A percentile compares a stretch with the other conserved stretches of the same genome.
These are phyloP conservation scores for Idris sp. DNA, from an alignment of 1,140 invertebrate species.

Conservation along the genomic window DNA sequence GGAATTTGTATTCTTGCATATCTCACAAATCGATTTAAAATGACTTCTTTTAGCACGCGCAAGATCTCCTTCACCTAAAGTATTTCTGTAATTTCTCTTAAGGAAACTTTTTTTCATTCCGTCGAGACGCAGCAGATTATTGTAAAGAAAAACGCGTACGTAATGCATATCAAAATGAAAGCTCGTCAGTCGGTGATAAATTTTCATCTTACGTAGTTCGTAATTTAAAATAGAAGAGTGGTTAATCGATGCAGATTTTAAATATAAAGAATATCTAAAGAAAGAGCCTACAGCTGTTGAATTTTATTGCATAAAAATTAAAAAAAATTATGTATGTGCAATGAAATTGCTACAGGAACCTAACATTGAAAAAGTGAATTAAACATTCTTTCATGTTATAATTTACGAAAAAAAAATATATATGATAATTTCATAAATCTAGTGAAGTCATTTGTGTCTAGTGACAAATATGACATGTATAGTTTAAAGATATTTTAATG, in stretches of 20 bases:
- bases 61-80: neutral
- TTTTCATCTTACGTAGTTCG: conserved; percentile 67
- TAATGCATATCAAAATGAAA: conserved; percentile 26
- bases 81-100: conserved; percentile 28
- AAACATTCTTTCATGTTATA: no score
- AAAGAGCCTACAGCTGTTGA: conserved; percentile 40
- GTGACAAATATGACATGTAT: conserved; percentile 1
- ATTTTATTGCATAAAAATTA: conserved; percentile 1
- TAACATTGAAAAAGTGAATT: no score
- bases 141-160: conserved; percentile 25
- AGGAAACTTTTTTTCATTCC: conserved; percentile 7
- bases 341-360: no score
- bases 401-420: no score
- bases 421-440: no score
- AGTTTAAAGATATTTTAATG: conserved; percentile 23
- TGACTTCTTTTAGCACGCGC: conserved; percentile 24
- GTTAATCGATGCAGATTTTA: conserved; percentile 52
- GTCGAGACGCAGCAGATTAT: conserved; percentile 38
- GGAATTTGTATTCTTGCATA: conserved; percentile 13
- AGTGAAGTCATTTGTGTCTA: conserved; percentile 2
- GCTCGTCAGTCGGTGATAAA: conserved; percentile 63
- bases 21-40: conserved; percentile 38
- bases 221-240: conserved; percentile 49
- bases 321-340: neutral
- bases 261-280: conserved; percentile 45